Evolutionary conservation across 2,888 invertebrate genomes (phyloP).

Genomic region (Strigamia transsilvanica): DNA sequence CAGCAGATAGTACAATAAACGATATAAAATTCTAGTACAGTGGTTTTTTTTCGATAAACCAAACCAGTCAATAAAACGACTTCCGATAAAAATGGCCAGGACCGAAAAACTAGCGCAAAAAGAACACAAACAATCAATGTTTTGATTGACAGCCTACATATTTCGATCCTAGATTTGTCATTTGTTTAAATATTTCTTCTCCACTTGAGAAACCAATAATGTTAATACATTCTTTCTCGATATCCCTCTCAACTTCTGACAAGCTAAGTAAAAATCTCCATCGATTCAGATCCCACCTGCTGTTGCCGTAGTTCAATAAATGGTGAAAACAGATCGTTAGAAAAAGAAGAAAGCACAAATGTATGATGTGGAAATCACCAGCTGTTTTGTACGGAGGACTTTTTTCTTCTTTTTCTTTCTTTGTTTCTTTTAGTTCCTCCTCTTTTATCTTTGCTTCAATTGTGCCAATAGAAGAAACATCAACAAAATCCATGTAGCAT

Average conservation of each 20-base stretch:
- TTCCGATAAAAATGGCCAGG: no score
- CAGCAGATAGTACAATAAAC: no score
- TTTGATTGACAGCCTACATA: neutral
- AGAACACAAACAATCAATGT: neutral
- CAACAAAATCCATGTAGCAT: neutral
- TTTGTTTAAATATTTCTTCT: no score
- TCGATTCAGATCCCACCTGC: constrained; percentile 36
- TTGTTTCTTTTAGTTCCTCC: neutral
- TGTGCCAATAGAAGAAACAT: constrained; percentile 34
- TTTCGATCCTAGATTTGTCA: neutral
- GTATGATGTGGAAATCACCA: constrained; percentile 44
- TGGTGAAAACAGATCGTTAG: constrained; percentile 39
- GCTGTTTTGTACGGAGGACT: constrained; percentile 17
- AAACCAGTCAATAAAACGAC: no score
- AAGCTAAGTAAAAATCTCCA: constrained; percentile 36
- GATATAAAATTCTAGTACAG: no score
- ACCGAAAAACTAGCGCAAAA: no score
- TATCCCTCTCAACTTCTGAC: constrained; percentile 7
- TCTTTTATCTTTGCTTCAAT: constrained; percentile 7
- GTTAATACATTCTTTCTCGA: constrained; percentile 11
- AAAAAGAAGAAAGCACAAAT: constrained; percentile 31
- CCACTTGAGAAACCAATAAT: constrained; percentile 6
- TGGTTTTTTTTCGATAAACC: no score
- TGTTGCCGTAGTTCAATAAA: constrained; percentile 33
- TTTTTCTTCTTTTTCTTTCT: neutral